A percentile compares a stretch with the other conserved stretches of the same genome.
These are phyloP conservation scores for Decapterus maruadsi DNA, from an alignment of 2,797 vertebrate genomes.

Conservation along the genomic window DNA sequence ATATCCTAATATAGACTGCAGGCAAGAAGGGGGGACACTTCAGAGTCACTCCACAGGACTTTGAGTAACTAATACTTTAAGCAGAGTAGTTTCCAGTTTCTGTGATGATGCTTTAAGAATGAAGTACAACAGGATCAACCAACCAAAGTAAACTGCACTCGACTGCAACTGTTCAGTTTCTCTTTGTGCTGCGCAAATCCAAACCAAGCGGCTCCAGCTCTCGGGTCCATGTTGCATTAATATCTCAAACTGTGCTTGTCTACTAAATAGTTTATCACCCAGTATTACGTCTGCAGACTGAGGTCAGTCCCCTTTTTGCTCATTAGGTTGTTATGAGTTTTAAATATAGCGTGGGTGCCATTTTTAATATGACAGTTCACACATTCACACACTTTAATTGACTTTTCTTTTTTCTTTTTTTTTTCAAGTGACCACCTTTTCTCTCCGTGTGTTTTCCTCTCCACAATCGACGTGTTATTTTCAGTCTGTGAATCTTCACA, in stretches of 20 bases:
- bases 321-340: constrained; percentile 33
- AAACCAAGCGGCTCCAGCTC: constrained; percentile 20
- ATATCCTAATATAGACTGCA: constrained; percentile 33
- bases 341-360: constrained; percentile 11
- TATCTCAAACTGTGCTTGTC: constrained; percentile 18
- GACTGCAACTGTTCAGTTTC: neutral
- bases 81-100: neutral
- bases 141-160: too few relatives aligned
- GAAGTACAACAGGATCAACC: too few relatives aligned
- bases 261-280: constrained; percentile 15
- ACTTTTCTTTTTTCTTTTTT: neutral
- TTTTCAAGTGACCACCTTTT: constrained; percentile 4
- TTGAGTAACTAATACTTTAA: constrained; percentile 21
- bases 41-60: constrained; percentile 10
- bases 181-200: constrained; percentile 3
- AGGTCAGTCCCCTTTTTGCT: constrained; percentile 24
- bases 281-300: constrained; percentile 2
- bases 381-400: constrained; percentile 38
- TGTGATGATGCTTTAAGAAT: neutral
- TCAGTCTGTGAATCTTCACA: constrained; percentile 46
- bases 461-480: constrained; percentile 3
- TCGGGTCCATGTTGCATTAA: constrained; percentile 1
- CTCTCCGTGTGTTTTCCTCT: constrained; percentile 20
- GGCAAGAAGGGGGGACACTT: constrained; percentile 13
- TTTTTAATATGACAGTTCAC: constrained; percentile 28